Evolutionary conservation across 2,113 vertebrate genomes (phyloP).

Genomic region (Apodemus sylvaticus): DNA sequence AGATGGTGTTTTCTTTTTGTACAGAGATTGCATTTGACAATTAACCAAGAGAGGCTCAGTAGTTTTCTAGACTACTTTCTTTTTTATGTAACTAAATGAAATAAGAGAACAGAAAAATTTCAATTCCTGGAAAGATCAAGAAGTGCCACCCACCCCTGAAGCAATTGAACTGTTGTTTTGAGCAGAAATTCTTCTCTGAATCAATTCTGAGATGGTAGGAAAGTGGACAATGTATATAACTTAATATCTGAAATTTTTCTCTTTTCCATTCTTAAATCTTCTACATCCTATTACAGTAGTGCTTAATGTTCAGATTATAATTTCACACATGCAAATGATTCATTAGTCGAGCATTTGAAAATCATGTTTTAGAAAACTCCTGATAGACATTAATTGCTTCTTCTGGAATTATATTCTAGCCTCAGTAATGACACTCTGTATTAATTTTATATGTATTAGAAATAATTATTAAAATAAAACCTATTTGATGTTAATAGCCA

Average conservation of each 20-base stretch:
- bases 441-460: constrained; percentile 77
- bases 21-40: constrained; percentile 51
- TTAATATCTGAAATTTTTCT: constrained; percentile 53
- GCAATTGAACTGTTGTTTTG: constrained; percentile 60
- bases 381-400: constrained; percentile 77
- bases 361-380: constrained; percentile 76
- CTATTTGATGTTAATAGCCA: constrained; percentile 73
- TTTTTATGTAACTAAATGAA: constrained; percentile 43
- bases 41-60: constrained; percentile 58
- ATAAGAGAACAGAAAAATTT: constrained; percentile 50
- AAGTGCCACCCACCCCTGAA: constrained; percentile 40
- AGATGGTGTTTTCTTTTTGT: constrained; percentile 65
- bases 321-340: constrained; percentile 76
- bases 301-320: constrained; percentile 71
- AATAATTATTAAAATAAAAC: constrained; percentile 78
- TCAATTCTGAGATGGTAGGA: constrained; percentile 32
- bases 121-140: constrained; percentile 50
- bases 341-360: constrained; percentile 69
- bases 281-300: constrained; percentile 56
- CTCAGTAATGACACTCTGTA: constrained; percentile 75
- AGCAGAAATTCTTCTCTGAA: constrained; percentile 55
- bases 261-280: constrained; percentile 43
- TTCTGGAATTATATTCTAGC: constrained; percentile 71
- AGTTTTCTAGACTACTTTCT: constrained; percentile 28
- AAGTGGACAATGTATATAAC: constrained; percentile 46